Evolutionary conservation across 2,113 vertebrate genomes (phyloP), one percentile per base, ranked within the genome.

Genomic region (Odocoileus virginianus): DNA sequence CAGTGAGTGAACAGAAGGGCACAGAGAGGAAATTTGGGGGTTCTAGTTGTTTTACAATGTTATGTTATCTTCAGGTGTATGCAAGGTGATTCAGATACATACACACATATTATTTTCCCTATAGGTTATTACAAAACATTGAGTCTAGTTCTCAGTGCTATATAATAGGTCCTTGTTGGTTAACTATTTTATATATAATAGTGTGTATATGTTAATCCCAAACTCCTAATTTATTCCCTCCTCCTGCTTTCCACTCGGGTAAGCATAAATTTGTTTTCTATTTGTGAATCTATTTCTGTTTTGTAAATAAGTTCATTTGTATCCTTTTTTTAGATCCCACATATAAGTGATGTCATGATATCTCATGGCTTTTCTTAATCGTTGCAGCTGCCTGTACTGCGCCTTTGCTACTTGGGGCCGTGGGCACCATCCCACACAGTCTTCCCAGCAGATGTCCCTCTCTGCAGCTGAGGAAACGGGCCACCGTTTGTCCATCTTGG

Each of bases 391-490:
- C 50, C 79, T 43, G 3, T 15, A 21, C 57, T 9, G 52, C 13
- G 57, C 64, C 36, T 17, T 45, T 2, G 9, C 3, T 21, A 10
- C 45, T 33, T 33, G 27, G 25, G 57, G 7, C 54, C 0, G 1
- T 78, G 55, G 50, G 25, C 23, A 30, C 10, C 15, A 13, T 40
- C 47, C 0, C 0, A 21, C 2, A 10, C 4, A 0, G 2, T 52
- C 67, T 54, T 81, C 33, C 11, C 57, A 23, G 2, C 5, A 33
- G 57, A 17, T 58, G 82, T 30, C 11, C 10, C 19, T 7, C 36
- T 25, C 30, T 74, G n/a, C 60, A 82, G 82, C n/a, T 10, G 40
- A 89, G 43, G 85, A 17, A 50, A 30, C 12, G 0, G 84, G 84
- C 45, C 64, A 3, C 36, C 36, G 36, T 36, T 21, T 16, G 23